Conservation (phyloP, 1,140 invertebrate genomes). For the Caenorhabditis briggsae region DNA sequence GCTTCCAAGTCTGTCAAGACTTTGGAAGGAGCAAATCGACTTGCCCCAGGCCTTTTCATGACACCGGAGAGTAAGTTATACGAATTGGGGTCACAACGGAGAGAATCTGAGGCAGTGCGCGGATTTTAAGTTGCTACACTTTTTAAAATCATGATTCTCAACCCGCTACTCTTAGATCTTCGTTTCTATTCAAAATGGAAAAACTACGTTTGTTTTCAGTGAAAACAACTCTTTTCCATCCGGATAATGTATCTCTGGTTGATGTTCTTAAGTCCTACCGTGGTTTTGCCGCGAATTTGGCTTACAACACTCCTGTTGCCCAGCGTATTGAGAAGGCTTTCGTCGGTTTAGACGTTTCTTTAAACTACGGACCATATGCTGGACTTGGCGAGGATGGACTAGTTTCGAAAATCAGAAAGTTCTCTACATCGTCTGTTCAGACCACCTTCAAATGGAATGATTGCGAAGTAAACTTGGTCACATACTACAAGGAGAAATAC, state of each 20-base stretch:
- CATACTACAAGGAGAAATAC: conserved; percentile 16
- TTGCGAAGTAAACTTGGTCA: background rate
- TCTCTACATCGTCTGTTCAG: background rate
- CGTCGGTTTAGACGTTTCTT: background rate
- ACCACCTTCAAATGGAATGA: background rate
- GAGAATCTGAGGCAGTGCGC: too few species aligned
- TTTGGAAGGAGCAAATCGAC: conserved; percentile 8
- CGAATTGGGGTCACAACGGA: background rate
- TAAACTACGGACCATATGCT: background rate
- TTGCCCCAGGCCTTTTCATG: conserved; percentile 5
- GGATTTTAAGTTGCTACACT: too few species aligned
- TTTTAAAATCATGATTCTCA: too few species aligned
- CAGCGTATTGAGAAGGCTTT: conserved; percentile 27
- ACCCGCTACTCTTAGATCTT: too few species aligned
- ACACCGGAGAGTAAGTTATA: conserved; percentile 5
- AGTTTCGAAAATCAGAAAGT: conserved; percentile 9
- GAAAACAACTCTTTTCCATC: conserved; percentile 34
- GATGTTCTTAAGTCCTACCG: background rate
- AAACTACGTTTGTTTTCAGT: background rate
- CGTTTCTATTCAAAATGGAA: too few species aligned
- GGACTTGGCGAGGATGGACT: conserved; percentile 18
- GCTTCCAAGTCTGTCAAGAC: conserved; percentile 39
- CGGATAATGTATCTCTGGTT: background rate
- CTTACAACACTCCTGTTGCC: background rate
- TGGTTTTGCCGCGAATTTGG: background rate